A percentile compares a stretch with the other conserved stretches of the same genome.
Evolutionary conservation across 2,113 vertebrate species (phyloP).

Genomic region (Sylvietta virens): DNA sequence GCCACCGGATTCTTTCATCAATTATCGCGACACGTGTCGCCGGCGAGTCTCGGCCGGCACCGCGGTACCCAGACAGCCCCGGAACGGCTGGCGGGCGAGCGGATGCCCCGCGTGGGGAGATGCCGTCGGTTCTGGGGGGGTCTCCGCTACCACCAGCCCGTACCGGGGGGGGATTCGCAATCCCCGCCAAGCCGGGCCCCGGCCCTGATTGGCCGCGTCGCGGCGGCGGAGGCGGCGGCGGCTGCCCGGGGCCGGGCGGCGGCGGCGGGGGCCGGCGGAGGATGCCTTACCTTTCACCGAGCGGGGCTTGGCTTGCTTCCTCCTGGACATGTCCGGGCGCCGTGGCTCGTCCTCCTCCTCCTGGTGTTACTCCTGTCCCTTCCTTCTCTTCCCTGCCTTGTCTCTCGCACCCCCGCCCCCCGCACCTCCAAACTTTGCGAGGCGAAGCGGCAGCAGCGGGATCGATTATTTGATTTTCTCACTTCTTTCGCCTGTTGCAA

Average conservation of each 20-base stretch:
- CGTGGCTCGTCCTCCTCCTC: slow-evolving; percentile 48
- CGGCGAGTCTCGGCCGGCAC: neutral
- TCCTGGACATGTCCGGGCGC: slow-evolving; percentile 88
- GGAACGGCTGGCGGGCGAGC: neutral
- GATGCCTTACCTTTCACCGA: slow-evolving; percentile 93
- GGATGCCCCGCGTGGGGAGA: neutral
- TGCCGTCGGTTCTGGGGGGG: neutral
- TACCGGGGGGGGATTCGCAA: slow-evolving; percentile 60
- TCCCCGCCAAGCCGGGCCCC: slow-evolving; percentile 74
- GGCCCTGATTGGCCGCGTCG: slow-evolving; percentile 77
- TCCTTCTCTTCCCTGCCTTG: slow-evolving; percentile 43
- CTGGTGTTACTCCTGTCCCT: slow-evolving; percentile 57
- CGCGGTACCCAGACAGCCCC: neutral
- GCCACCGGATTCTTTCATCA: slow-evolving; percentile 1
- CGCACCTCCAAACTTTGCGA: slow-evolving; percentile 23
- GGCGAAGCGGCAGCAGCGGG: slow-evolving; percentile 29
- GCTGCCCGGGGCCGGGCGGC: neutral
- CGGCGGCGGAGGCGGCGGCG: slow-evolving; percentile 5
- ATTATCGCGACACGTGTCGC: slow-evolving; percentile 42
- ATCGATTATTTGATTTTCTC: slow-evolving; percentile 42
- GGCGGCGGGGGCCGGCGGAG: neutral
- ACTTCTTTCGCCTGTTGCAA: slow-evolving; percentile 91
- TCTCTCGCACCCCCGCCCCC: neutral
- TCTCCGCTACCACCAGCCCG: neutral
- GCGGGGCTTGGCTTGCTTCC: slow-evolving; percentile 97